Evolutionary conservation across 2,888 invertebrate genomes (phyloP), one percentile per base, ranked within the genome.

Genomic region (Epicampocera succincta): DNA sequence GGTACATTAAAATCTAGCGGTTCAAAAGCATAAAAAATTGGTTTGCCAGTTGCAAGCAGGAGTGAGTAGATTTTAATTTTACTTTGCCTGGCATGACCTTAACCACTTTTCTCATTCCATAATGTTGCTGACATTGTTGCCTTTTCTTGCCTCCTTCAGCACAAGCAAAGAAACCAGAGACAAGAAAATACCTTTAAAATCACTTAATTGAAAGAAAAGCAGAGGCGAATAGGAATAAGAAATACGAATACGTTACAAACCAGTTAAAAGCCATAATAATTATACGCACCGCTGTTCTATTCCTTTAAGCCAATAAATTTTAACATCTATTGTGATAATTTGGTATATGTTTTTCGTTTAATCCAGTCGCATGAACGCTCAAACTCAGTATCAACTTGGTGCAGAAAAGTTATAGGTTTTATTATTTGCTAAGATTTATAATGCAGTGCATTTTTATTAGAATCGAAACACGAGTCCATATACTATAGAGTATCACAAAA

Each of bases 261-360:
- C 11, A 40, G 17, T 56, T 29, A 17, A 42, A 33, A 29, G 11
- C 8, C 40, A 52, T 42, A 75, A 60, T 15, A 60, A 60, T 65
- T 58, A 78, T 78, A 78, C 77, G 71, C 58, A 78, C 77, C 77
- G 77, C 68, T 50, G 52, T 44, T n/a, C 15, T 19, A 2, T n/a
- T n/a, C n/a, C 17, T 65, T 12, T 44, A 61, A 44, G 44, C 42
- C 58, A 58, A 58, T 21, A 42, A 71, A 63, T 71, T 71, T 17
- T 13, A 63, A 63, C 48, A 33, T 48, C 13, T 68, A 5, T 48
- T 40, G 38, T n/a, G 12, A 17, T 58, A 48, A 29, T 29, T 40
- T n/a, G n/a, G 1, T 40, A 29, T 56, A 19, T 1, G 15, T 63
- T 56, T 4, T 42, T 40, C 46, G 11, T 11, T 66, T 8, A 15